A percentile compares a stretch with the other conserved stretches of the same genome.
These are phyloP conservation scores for Caenorhabditis doughertyi DNA, from an alignment of 2,888 invertebrate species.

Conservation along the genomic window DNA sequence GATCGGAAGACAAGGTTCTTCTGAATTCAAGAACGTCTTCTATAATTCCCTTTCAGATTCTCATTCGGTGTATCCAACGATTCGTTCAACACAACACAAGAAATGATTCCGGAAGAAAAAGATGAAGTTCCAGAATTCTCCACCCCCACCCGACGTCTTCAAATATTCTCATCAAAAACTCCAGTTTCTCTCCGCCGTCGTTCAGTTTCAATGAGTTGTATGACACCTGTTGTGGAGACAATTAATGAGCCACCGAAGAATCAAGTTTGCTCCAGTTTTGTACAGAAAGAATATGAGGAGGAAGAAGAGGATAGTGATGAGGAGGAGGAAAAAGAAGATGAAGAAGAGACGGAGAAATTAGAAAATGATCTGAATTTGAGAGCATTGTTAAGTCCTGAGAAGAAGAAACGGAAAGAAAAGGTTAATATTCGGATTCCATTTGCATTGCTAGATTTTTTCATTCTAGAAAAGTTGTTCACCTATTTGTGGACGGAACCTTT, in stretches of 20 bases:
- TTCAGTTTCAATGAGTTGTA: conserved; percentile 48
- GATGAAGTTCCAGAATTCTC: not conserved
- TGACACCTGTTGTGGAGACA: not conserved
- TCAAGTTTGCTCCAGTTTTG: conserved; percentile 45
- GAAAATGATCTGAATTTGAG: conserved; percentile 26
- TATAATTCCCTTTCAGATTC: too few relatives aligned
- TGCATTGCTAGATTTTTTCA: not conserved
- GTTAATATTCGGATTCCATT: conserved; percentile 8
- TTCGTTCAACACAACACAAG: not conserved
- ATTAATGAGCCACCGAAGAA: conserved; percentile 34
- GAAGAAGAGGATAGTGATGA: conserved; percentile 21
- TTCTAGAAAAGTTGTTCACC: too few relatives aligned
- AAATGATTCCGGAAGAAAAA: not conserved
- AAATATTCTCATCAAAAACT: too few relatives aligned
- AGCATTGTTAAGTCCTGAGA: conserved; percentile 57
- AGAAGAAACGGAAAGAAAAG: conserved; percentile 48
- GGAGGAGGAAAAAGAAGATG: conserved; percentile 8
- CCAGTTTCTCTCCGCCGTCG: conserved; percentile 37
- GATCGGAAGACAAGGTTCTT: conserved; percentile 20
- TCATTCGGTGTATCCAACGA: conserved; percentile 42
- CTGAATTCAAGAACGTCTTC: too few relatives aligned
- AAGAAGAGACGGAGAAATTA: not conserved
- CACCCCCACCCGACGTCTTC: too few relatives aligned
- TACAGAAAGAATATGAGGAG: conserved; percentile 12
- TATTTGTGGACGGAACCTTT: too few relatives aligned